phyloP scores from a whole-genome alignment of 2,797 vertebrate genomes.

The Corythornis leucogaster region DNA sequence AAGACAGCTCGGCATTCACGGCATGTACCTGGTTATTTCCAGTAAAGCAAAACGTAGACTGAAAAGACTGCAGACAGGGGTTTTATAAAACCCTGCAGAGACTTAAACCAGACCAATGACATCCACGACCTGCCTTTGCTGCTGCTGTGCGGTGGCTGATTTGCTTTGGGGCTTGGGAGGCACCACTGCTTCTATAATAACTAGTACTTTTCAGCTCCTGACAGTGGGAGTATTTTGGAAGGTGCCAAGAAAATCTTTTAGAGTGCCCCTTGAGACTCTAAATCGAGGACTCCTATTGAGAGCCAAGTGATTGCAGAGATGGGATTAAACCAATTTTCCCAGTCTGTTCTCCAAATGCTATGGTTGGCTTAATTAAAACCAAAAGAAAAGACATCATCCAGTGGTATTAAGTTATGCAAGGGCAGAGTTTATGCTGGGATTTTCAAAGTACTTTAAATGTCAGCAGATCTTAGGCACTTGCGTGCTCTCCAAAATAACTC shows the following conservation, averaged over 20 bases:
- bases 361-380: slow-evolving; percentile 45
- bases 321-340: slow-evolving; percentile 57
- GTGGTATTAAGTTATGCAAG: slow-evolving; percentile 28
- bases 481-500: neutral
- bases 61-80: neutral
- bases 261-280: slow-evolving; percentile 12
- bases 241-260: slow-evolving; percentile 46
- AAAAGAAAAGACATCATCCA: slow-evolving; percentile 43
- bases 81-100: neutral
- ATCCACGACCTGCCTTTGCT: neutral
- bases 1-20: neutral
- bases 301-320: neutral
- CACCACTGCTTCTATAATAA: neutral
- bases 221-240: slow-evolving; percentile 31
- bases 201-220: neutral
- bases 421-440: slow-evolving; percentile 40
- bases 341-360: slow-evolving; percentile 8
- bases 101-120: neutral
- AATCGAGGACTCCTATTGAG: neutral
- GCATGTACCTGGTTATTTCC: neutral
- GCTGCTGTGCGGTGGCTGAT: neutral
- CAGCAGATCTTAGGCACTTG: slow-evolving; percentile 38
- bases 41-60: neutral
- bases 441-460: slow-evolving; percentile 62
- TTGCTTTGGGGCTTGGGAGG: neutral